Conservation (phyloP, 2,797 vertebrate species). For the Gymnoscopelus microlampas region DNA sequence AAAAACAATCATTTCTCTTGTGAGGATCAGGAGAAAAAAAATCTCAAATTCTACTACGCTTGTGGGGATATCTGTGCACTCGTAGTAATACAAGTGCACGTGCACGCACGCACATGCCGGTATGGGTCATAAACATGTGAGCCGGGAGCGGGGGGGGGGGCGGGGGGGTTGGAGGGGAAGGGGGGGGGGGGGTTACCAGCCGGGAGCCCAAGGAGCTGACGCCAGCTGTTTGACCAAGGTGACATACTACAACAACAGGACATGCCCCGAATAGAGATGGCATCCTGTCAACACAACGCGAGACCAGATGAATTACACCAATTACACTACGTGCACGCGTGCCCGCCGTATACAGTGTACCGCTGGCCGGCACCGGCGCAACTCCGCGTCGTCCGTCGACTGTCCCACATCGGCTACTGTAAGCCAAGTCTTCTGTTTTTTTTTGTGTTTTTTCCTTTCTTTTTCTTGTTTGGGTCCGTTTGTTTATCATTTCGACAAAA, state of each 20-base stretch:
- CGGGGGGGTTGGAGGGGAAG: conserved; percentile 18
- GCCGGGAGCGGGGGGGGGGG: conserved; percentile 28
- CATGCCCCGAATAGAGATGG: conserved; percentile 68
- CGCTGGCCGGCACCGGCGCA: too few species aligned
- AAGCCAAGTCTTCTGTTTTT: not conserved
- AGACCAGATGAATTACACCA: conserved; percentile 57
- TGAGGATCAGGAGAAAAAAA: too few species aligned
- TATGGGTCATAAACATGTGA: conserved; percentile 62
- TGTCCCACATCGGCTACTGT: too few species aligned
- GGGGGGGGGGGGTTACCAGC: conserved; percentile 44
- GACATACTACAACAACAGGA: conserved; percentile 62
- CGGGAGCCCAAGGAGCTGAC: conserved; percentile 70
- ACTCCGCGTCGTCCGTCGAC: too few species aligned
- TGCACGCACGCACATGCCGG: too few species aligned
- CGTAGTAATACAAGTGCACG: too few species aligned
- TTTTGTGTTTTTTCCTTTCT: too few species aligned
- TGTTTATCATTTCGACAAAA: conserved; percentile 73
- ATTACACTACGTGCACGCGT: conserved; percentile 30
- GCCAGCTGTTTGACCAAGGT: conserved; percentile 78
- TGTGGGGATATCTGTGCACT: too few species aligned
- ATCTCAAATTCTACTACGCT: too few species aligned
- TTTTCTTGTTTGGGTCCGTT: conserved; percentile 57
- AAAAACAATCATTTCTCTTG: too few species aligned
- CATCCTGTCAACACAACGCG: conserved; percentile 60
- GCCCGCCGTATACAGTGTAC: too few species aligned